Evolutionary conservation across 2,888 invertebrate genomes (phyloP).

Genomic region (Taphrorychus bicolor): DNA sequence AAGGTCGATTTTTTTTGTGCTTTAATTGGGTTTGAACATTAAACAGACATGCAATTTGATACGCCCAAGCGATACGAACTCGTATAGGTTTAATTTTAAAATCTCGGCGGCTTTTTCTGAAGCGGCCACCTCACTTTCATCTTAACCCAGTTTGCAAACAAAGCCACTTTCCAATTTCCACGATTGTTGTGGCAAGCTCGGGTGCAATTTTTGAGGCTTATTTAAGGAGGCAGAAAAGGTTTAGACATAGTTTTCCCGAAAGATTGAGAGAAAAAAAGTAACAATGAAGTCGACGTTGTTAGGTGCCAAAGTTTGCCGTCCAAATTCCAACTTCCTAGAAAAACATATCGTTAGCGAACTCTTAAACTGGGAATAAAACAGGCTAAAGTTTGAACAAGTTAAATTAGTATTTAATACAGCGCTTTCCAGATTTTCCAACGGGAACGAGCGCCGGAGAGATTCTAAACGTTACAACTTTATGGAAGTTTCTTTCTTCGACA

Average conservation of each 20-base stretch:
- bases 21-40: constrained; percentile 22
- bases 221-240: background rate
- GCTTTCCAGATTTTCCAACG: background rate
- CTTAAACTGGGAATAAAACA: background rate
- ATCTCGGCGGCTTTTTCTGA: background rate
- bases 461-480: background rate
- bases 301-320: background rate
- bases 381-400: background rate
- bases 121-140: background rate
- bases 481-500: too few species aligned
- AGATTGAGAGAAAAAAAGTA: background rate
- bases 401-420: background rate
- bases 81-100: background rate
- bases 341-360: background rate
- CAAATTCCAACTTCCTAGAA: background rate
- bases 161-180: constrained; percentile 1
- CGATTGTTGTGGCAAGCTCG: background rate
- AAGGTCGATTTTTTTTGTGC: background rate
- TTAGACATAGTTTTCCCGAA: background rate
- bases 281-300: background rate
- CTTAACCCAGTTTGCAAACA: constrained; percentile 1
- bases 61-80: background rate
- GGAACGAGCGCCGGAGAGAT: too few species aligned
- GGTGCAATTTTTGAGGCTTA: background rate
- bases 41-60: constrained; percentile 1